phyloP scores from a whole-genome alignment of 2,797 vertebrate species.

The Acridotheres tristis region DNA sequence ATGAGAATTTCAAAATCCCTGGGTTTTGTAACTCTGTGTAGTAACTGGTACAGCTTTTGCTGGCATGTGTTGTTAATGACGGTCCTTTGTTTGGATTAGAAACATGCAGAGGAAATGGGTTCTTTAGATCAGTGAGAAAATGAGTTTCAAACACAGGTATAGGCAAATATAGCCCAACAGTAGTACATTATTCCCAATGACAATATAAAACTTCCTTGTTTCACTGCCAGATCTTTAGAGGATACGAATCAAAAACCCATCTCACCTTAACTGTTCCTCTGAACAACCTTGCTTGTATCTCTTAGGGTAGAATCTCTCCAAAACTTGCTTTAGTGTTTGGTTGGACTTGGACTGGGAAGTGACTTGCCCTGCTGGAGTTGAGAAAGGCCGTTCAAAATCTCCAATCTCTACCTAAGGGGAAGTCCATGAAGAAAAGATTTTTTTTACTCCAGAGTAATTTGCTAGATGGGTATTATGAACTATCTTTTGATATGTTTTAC shows the following conservation, averaged over 20 bases:
- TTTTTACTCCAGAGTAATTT: not conserved
- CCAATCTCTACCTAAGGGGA: slow-evolving; percentile 89
- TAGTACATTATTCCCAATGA: not conserved
- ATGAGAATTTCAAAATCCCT: not conserved
- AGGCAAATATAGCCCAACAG: not conserved
- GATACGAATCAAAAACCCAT: not conserved
- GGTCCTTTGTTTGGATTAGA: not conserved
- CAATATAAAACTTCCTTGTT: not conserved
- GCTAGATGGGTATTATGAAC: not conserved
- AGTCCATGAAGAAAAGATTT: not conserved
- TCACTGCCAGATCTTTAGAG: not conserved
- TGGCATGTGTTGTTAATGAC: not conserved
- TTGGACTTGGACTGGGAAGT: slow-evolving; percentile 85
- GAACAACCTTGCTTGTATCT: slow-evolving; percentile 86
- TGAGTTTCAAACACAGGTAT: not conserved
- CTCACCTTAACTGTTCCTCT: slow-evolving; percentile 92
- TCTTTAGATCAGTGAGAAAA: not conserved
- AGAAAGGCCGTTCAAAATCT: slow-evolving; percentile 94
- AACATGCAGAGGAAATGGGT: not conserved
- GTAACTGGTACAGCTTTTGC: not conserved
- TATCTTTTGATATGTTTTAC: not conserved
- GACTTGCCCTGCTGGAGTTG: slow-evolving; percentile 79
- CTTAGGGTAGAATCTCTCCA: slow-evolving; percentile 95
- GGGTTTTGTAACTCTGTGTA: not conserved
- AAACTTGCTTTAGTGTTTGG: slow-evolving; percentile 90